Conservation (phyloP, 2,888 invertebrate genomes). For the Pelosia muscerda region DNA sequence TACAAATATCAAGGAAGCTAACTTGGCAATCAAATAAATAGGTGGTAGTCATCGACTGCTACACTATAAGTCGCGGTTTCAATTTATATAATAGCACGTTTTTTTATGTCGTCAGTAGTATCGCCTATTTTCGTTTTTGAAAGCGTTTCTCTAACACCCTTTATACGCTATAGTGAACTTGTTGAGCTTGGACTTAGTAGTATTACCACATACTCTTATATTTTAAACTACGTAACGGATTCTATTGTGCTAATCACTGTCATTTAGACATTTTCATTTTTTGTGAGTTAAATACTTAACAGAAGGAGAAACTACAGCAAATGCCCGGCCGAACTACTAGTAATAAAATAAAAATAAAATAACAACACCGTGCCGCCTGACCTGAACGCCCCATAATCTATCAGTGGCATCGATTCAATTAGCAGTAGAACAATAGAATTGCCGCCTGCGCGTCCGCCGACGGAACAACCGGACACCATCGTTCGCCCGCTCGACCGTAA, state of each 20-base stretch:
- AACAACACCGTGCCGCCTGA: constrained; percentile 25
- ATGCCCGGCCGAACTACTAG: too few species aligned
- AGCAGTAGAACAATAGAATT: constrained; percentile 78
- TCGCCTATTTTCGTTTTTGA: too few species aligned
- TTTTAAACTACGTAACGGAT: too few species aligned
- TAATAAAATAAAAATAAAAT: neutral
- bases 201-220: too few species aligned
- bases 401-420: constrained; percentile 85
- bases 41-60: too few species aligned
- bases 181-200: too few species aligned
- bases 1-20: neutral
- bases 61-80: too few species aligned
- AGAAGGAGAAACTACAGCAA: neutral
- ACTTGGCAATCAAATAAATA: neutral
- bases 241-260: neutral
- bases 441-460: constrained; percentile 46
- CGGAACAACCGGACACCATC: constrained; percentile 22
- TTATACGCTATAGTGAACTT: too few species aligned
- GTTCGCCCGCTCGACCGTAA: constrained; percentile 37
- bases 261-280: neutral
- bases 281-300: too few species aligned
- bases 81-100: too few species aligned
- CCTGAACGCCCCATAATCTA: constrained; percentile 65
- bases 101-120: too few species aligned
- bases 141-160: too few species aligned